Base-by-base conservation (phyloP, 2,888 invertebrate genomes). In the Oscheius sp. region DNA sequence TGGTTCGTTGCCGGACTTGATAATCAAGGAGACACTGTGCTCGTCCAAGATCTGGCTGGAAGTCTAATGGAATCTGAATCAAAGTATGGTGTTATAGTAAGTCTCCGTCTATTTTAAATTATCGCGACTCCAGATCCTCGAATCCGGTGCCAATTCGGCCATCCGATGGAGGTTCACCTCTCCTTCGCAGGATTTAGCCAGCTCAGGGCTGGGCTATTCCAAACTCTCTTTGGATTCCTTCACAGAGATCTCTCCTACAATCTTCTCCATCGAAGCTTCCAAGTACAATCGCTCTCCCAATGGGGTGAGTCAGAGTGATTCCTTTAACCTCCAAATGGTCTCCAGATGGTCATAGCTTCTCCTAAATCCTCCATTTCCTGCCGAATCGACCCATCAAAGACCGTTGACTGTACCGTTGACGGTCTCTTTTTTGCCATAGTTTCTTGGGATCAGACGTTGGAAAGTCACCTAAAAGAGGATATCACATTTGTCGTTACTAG, bases 361-460 rank as follows among this genome's bases (percentile, higher is more conserved):
- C 68, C 68, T 7, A 21, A 4, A 1, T 10, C 55, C 13, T 68
- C 35, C 1, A 29, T 68, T 29, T 68, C 53, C 55, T 68, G 32
- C 55, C 32, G 11, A 1, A 10, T 55, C 1, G 29, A 55, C 51
- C 53, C 68, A 13, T 13, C 55, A 1, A 21, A 29, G 3, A 29
- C 29, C 9, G 2, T 21, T 5, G 55, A 68, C 53, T 68, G 68
- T 55, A 2, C 33, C 11, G 11, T n/a, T 9, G 55, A 53, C 21
- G 68, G 55, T 1, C 42, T 68, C 5, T 10, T 68, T n/a, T 68
- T 68, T n/a, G 68, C 68, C 11, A 42, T 68, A 32, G 21, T 68
- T n/a, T 53, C 53, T 9, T 68, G 68, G 68, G 21, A 53, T 37
- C n/a, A n/a, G 32, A 35, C 2, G 10, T 2, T 35, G 2, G 59